Evolutionary conservation across 2,888 invertebrate species (phyloP).

Genomic region (Tethea ocularis): DNA sequence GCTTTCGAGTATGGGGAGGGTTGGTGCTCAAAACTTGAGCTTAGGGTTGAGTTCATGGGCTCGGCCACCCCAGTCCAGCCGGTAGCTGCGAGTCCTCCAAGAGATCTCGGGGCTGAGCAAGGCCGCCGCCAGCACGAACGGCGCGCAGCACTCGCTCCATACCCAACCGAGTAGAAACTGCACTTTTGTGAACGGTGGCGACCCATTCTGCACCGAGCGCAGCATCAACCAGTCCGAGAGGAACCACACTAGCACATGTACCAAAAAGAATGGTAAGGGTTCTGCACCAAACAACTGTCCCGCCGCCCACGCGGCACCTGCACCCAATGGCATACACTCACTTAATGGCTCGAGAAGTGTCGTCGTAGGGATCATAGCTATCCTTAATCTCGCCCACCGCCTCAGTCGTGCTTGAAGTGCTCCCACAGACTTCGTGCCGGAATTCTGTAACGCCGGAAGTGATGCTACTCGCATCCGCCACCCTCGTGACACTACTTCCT

Average conservation of each 20-base stretch:
- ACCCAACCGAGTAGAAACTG: constrained; percentile 98
- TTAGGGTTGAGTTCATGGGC: constrained; percentile 94
- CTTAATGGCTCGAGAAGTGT: constrained; percentile 96
- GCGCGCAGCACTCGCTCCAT: constrained; percentile 95
- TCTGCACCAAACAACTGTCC: constrained; percentile 93
- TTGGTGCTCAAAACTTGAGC: constrained; percentile 83
- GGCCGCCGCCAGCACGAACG: constrained; percentile 94
- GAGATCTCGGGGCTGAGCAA: constrained; percentile 94
- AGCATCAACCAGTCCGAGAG: constrained; percentile 97
- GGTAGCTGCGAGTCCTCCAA: constrained; percentile 96
- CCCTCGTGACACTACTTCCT: constrained; percentile 92
- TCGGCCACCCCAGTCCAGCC: constrained; percentile 97
- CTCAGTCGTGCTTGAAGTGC: constrained; percentile 93
- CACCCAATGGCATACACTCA: constrained; percentile 97
- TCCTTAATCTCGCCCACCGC: constrained; percentile 97
- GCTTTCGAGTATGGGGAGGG: constrained; percentile 58
- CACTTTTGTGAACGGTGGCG: constrained; percentile 96
- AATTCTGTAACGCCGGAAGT: constrained; percentile 98
- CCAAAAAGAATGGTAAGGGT: constrained; percentile 94
- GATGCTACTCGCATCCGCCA: constrained; percentile 96
- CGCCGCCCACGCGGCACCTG: constrained; percentile 95
- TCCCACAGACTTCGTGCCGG: constrained; percentile 93
- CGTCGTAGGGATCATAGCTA: constrained; percentile 97
- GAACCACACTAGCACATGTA: constrained; percentile 97
- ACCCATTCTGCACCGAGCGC: constrained; percentile 94